phyloP scores from a whole-genome alignment of 2,888 invertebrate genomes.

The Platycnemis pennipes region DNA sequence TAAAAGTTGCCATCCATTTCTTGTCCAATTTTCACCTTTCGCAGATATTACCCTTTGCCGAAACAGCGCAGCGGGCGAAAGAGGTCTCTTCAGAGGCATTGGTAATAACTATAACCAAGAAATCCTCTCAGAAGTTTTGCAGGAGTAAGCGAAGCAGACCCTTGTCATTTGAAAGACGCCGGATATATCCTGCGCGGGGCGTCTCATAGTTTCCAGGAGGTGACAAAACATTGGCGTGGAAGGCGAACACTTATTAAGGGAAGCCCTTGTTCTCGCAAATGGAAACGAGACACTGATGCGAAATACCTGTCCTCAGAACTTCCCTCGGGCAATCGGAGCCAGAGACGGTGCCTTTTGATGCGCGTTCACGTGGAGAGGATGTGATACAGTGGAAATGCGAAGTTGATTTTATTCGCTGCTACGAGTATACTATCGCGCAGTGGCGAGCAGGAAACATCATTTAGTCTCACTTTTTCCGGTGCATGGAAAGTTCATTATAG shows the following conservation, averaged over 20 bases:
- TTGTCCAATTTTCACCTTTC: too few species aligned
- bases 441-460: too few species aligned
- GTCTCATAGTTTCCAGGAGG: too few species aligned
- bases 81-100: neutral
- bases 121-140: neutral
- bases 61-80: neutral
- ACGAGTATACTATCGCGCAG: too few species aligned
- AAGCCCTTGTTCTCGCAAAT: conserved; percentile 12
- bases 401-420: too few species aligned
- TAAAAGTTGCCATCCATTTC: too few species aligned
- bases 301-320: neutral
- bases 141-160: neutral
- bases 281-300: neutral
- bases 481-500: too few species aligned
- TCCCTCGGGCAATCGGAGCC: neutral
- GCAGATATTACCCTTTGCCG: too few species aligned
- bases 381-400: too few species aligned
- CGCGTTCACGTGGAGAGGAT: neutral
- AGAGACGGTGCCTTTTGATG: neutral
- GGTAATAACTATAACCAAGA: neutral
- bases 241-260: neutral
- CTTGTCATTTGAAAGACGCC: neutral
- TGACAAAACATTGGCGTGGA: too few species aligned
- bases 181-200: too few species aligned
- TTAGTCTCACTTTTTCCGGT: too few species aligned